Evolutionary conservation across 2,113 vertebrate genomes (phyloP).

Genomic region (Cyphomyrus discorhynchus): DNA sequence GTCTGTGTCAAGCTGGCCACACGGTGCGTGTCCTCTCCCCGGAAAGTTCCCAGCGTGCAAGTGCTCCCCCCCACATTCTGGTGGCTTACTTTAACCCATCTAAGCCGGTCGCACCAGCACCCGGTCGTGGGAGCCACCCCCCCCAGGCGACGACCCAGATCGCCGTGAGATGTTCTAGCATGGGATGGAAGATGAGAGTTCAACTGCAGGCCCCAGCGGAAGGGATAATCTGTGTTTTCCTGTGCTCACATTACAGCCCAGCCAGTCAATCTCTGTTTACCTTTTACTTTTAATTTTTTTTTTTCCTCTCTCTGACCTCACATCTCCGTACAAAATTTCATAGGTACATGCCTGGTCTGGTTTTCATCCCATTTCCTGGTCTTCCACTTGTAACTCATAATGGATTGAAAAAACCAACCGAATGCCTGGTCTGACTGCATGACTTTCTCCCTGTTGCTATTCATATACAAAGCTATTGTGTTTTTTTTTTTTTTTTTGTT

Average conservation of each 20-base stretch:
- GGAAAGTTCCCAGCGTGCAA: background rate
- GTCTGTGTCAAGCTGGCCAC: conserved; percentile 90
- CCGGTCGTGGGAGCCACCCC: background rate
- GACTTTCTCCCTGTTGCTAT: background rate
- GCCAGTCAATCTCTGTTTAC: background rate
- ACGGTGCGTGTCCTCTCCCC: conserved; percentile 68
- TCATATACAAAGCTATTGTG: background rate
- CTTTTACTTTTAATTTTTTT: background rate
- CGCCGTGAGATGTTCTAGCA: background rate
- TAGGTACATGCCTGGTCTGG: background rate
- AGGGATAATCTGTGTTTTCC: conserved; percentile 20
- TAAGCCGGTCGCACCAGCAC: background rate
- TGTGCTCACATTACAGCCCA: conserved; percentile 15
- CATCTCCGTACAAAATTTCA: conserved; percentile 13
- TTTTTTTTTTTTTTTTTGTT: background rate
- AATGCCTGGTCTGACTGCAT: background rate
- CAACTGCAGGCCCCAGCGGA: background rate
- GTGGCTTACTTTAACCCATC: background rate
- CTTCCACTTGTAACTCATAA: background rate
- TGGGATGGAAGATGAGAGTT: background rate
- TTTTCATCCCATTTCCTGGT: background rate
- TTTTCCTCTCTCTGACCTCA: background rate
- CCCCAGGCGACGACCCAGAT: background rate
- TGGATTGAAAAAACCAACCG: background rate
- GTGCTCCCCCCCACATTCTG: background rate